Conservation (phyloP, 2,113 vertebrate genomes). For the Pelodiscus sinensis region DNA sequence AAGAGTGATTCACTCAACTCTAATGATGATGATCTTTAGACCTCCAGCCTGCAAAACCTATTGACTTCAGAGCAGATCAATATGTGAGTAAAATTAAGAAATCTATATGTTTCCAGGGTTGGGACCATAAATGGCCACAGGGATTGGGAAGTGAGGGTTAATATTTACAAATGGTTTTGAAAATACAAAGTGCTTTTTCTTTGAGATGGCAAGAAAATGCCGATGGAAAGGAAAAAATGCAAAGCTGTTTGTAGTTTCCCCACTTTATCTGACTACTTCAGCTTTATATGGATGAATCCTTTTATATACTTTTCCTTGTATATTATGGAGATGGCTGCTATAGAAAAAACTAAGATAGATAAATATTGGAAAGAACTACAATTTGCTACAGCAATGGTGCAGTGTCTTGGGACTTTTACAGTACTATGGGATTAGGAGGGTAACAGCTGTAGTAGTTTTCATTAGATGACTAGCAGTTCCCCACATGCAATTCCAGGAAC, state of each 20-base stretch:
- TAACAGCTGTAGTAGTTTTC: not conserved
- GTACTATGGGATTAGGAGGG: not conserved
- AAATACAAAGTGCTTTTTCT: not conserved
- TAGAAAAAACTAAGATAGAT: not conserved
- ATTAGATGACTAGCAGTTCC: not conserved
- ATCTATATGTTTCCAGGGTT: not conserved
- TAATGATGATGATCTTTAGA: not conserved
- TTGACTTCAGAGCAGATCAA: not conserved
- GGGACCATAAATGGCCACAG: not conserved
- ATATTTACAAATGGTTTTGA: not conserved
- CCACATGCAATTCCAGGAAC: not conserved
- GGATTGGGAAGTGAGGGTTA: not conserved
- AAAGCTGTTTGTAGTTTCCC: not conserved
- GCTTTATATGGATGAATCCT: not conserved
- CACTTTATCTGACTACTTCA: slow-evolving; percentile 1
- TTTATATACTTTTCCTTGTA: not conserved
- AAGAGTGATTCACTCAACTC: not conserved
- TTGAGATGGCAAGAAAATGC: not conserved
- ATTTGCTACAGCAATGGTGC: not conserved
- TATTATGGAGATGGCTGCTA: accelerated
- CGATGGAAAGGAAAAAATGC: not conserved
- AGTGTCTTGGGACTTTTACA: not conserved
- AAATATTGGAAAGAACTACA: not conserved
- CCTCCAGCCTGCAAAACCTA: not conserved
- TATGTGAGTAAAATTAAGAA: not conserved